Conservation (phyloP, 2,797 vertebrate genomes). For the Fistularia tabacaria region DNA sequence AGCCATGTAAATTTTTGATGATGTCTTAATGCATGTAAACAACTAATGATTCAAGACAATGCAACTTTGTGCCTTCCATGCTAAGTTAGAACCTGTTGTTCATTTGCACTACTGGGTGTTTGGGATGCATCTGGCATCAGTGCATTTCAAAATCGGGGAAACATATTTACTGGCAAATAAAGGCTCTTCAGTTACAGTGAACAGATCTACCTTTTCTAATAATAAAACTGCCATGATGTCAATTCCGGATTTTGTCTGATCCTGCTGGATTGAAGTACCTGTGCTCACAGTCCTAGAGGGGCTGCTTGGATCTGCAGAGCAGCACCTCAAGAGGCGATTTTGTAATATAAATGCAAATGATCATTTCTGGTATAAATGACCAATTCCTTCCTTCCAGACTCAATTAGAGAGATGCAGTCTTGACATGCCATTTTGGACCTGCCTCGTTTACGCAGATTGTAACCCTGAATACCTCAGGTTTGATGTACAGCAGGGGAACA, state of each 20-base stretch:
- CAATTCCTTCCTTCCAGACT: slow-evolving; percentile 38
- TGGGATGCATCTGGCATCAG: too few species aligned
- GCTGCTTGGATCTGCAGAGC: slow-evolving; percentile 45
- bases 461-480: slow-evolving; percentile 18
- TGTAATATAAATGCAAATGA: slow-evolving; percentile 71
- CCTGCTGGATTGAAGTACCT: slow-evolving; percentile 29
- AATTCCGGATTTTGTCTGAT: slow-evolving; percentile 15
- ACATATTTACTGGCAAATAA: slow-evolving; percentile 14
- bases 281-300: slow-evolving; percentile 20
- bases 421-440: slow-evolving; percentile 31
- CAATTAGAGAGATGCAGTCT: slow-evolving; percentile 35
- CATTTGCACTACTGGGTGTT: too few species aligned
- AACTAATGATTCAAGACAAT: slow-evolving; percentile 18
- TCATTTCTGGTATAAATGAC: slow-evolving; percentile 47
- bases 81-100: slow-evolving; percentile 1
- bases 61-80: slow-evolving; percentile 6
- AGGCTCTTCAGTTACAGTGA: slow-evolving; percentile 8
- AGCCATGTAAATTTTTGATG: slow-evolving; percentile 40
- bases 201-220: slow-evolving; percentile 16
- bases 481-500: slow-evolving; percentile 11
- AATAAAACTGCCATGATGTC: slow-evolving; percentile 36
- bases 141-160: neutral
- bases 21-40: slow-evolving; percentile 21
- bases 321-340: slow-evolving; percentile 47
- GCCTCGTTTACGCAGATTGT: slow-evolving; percentile 31